These are phyloP conservation scores for Bombus turneri DNA, from an alignment of 1,140 invertebrate species.

Conservation along the genomic window DNA sequence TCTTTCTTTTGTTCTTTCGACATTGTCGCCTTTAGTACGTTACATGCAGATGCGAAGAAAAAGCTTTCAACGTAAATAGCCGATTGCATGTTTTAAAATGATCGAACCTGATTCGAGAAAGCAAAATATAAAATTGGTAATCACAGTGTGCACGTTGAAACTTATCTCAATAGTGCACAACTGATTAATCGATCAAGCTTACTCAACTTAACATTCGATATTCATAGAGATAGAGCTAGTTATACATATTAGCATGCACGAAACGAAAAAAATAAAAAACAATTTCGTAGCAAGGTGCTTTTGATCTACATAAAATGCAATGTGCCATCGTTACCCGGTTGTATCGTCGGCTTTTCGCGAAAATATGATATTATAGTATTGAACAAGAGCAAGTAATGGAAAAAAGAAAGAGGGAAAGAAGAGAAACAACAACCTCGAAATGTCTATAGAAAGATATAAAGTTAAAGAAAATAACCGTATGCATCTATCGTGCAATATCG, in stretches of 20 bases:
- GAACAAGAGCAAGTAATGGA: not conserved
- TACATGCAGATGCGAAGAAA: not conserved
- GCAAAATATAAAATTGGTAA: not conserved
- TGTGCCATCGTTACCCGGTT: not conserved
- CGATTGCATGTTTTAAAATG: not conserved
- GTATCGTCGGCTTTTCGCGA: too few species aligned
- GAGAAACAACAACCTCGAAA: not conserved
- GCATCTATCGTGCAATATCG: conserved; percentile 42
- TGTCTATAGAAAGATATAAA: not conserved
- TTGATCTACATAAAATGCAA: not conserved
- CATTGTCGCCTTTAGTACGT: not conserved
- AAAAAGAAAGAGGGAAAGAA: not conserved
- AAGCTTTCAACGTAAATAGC: not conserved
- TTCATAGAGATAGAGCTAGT: not conserved
- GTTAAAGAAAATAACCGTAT: conserved; percentile 25
- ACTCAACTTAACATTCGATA: not conserved
- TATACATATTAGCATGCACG: not conserved
- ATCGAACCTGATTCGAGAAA: not conserved
- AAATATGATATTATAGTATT: not conserved
- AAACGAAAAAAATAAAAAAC: not conserved
- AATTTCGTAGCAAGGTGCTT: not conserved
- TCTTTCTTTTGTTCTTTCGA: too few species aligned
- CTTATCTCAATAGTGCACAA: not conserved
- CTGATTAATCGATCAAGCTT: not conserved
- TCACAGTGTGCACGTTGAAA: not conserved